Evolutionary conservation across 2,113 vertebrate genomes (phyloP).

Genomic region (Malurus cyaneus): DNA sequence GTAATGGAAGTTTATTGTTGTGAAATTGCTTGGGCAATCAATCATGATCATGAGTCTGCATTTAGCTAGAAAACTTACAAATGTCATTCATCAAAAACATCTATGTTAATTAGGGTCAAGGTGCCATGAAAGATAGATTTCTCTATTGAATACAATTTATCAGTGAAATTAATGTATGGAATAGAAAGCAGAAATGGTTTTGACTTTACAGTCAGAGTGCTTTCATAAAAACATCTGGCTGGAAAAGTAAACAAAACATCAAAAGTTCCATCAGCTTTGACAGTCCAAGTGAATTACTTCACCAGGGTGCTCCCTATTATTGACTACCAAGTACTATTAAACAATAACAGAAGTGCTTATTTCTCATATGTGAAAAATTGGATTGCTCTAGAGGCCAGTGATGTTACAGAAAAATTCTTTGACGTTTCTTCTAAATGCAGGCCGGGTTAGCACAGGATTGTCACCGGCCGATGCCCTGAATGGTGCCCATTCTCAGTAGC

Average conservation of each 20-base stretch:
- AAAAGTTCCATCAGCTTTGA: background rate
- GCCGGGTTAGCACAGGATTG: background rate
- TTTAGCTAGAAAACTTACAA: background rate
- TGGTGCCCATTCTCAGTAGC: slow-evolving; percentile 7
- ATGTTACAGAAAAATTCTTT: background rate
- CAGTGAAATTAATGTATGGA: background rate
- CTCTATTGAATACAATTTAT: background rate
- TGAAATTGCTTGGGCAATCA: background rate
- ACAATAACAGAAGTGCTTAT: background rate
- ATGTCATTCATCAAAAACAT: background rate
- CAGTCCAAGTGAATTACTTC: background rate
- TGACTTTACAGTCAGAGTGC: background rate
- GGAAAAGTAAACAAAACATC: background rate
- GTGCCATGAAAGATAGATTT: background rate
- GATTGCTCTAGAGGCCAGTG: background rate
- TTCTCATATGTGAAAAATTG: background rate
- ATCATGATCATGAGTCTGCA: background rate
- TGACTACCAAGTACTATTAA: background rate
- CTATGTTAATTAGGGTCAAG: background rate
- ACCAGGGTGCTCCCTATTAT: background rate
- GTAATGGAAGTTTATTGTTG: background rate
- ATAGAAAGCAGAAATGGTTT: background rate
- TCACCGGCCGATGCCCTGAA: background rate
- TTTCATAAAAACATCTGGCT: background rate
- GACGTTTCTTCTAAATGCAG: background rate